Evolutionary conservation across 2,797 vertebrate genomes (phyloP), one percentile per base, ranked within the genome.

Genomic region (Syncerus caffer): DNA sequence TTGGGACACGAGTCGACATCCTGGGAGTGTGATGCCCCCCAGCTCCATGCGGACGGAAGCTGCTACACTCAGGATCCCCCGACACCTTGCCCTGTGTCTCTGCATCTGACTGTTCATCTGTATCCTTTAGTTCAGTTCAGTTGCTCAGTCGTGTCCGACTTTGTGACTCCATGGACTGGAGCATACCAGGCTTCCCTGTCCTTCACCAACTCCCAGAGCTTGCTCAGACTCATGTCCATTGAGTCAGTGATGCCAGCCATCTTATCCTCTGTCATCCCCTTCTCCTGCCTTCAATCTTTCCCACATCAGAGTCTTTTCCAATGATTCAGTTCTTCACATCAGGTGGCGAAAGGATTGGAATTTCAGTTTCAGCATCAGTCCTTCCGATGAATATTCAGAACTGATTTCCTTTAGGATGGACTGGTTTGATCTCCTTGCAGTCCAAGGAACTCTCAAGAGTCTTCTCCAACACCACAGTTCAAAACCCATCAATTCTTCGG

Each of bases 121-220:
- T 23, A 38, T 71, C 34, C 19, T 71, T 38, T 38, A 71, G 67
- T 13, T 71, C 5, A 71, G 34, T 38, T 23, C 19, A 23, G 67
- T 71, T 38, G 34, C 34, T 71, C 34, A 71, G 34, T 13, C 0
- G 0, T 2, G 5, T 38, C 67, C 0, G 67, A 71, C 34, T 23
- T 71, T 38, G 34, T 23, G 34, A 71, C 67, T 11, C 19, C 19
- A 6, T 23, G 11, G 34, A 38, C 19, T 38, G 34, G 2, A 71
- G 34, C 67, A 71, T 3, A 38, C 34, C 19, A 71, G 67, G 19
- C 67, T 71, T 23, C 34, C 19, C 19, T 38, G 19, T 71, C 67
- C 11, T 38, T 71, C 11, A 71, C 34, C 67, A 71, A 13, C 67
- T 71, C 67, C 67, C 11, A 71, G 11, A 71, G 34, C 34, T 38